Base-by-base conservation (phyloP, 2,888 invertebrate genomes). In the Geotrupes spiniger region DNA sequence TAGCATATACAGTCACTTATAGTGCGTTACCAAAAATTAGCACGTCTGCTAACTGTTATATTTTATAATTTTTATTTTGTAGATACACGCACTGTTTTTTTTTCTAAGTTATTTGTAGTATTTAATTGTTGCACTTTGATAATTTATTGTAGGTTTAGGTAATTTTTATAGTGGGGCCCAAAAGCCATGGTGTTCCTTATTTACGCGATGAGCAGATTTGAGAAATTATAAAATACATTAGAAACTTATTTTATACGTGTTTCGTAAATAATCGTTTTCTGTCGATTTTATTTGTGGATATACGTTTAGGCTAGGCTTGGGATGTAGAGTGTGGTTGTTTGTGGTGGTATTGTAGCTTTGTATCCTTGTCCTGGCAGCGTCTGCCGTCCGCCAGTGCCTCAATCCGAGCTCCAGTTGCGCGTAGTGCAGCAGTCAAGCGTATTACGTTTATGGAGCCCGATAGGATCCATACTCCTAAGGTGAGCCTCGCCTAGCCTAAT, bases 381-480 rank as follows among this genome's bases (percentile, higher is more conserved):
- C 65, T 58, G 63, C 63, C 62, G 68, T 61, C 67, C 59, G 67
- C 64, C 66, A 68, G 68, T 64, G 67, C 67, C 69, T 63, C 63
- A 60, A 64, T 63, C 65, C 64, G 63, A 60, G 64, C 54, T 60
- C 61, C 58, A 49, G 68, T 64, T 62, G 67, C 60, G 59, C 71
- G 72, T 64, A 71, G 73, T 64, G 63, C 74, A 57, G 75, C 73
- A 59, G 75, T 74, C 68, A 77, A 76, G 65, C 71, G 76, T 63
- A 76, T 77, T 65, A 74, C 73, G 58, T 76, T 77, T 64, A 68
- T 62, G 51, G 73, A 74, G 53, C 48, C 63, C 43, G 55, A 61
- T 45, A 54, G 57, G 51, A 56, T 54, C 63, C 60, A 60, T 55
- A 58, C 64, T 59, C 70, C 70, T 49, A 74, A 75, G 75, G 75